Base-by-base conservation (phyloP, 2,888 invertebrate genomes). In the Cryptocephalus moraei region DNA sequence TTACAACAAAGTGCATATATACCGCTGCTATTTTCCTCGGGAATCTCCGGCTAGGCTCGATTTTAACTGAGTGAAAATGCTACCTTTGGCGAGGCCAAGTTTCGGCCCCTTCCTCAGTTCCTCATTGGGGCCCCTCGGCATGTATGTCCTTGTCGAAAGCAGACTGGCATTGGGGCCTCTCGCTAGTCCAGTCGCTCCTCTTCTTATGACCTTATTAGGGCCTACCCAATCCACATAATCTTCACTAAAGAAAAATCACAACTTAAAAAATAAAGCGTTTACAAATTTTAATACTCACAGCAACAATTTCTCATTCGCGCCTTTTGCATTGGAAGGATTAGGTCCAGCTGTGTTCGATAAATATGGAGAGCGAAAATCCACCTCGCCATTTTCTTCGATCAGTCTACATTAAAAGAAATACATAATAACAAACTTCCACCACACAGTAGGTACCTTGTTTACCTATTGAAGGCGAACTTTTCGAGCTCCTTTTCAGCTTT, bases 221-320 rank as follows among this genome's bases (percentile, higher is more conserved):
- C 90, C 90, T 55, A 84, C 83, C 89, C 90, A 90, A 4, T 87
- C 81, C 43, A 88, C 77, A 63, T 91, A 91, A 62, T 90, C 88
- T 52, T 81, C 81, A 49, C 89, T 90, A 43, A 41, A 53, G 49
- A 13, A 32, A 22, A 22, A 22, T 22, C 22, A 6, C 22, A 22
- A 22, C 6, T 2, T 22, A 22, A 22, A 22, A n/a, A 22, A 22
- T 22, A 22, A 22, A 22, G 22, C 22, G 22, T 4, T 6, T 22
- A 22, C 22, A 22, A 22, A 22, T 36, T 36, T 36, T 36, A 38
- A 43, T 47, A 80, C 84, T 77, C 75, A 91, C 91, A 91, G 67
- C 32, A 91, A 73, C 31, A 89, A 69, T 58, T 79, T 79, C 61
- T 88, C 86, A 64, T 87, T 81, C 0, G 91, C 82, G 45, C 92